Percentiles rank a stretch among this genome's conserved stretches.
Evolutionary conservation across 2,797 vertebrate genomes (phyloP).

Genomic region (Argya squamiceps): DNA sequence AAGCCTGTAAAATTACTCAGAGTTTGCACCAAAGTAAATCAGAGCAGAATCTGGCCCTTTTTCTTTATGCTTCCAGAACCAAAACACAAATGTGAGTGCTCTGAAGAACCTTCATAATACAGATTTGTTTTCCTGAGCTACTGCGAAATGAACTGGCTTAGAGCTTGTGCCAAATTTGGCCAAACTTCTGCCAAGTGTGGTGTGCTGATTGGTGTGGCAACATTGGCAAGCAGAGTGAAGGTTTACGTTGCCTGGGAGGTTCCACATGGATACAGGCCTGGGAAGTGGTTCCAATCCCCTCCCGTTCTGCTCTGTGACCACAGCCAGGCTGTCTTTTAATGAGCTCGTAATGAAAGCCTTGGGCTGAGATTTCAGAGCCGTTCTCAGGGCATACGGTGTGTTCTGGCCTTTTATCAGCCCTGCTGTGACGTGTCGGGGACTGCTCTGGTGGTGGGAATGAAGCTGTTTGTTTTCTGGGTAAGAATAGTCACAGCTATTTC

Average conservation of each 20-base stretch:
- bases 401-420: background rate
- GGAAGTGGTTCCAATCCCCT: background rate
- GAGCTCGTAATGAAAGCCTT: background rate
- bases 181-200: slow-evolving; percentile 30
- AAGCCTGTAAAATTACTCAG: background rate
- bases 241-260: background rate
- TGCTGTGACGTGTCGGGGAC: background rate
- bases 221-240: background rate
- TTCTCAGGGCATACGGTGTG: background rate
- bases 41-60: background rate
- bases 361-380: slow-evolving; percentile 8
- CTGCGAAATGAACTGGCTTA: background rate
- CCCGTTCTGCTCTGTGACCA: background rate
- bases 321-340: background rate
- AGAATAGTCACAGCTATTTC: slow-evolving; percentile 60
- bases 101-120: background rate
- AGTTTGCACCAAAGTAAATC: background rate
- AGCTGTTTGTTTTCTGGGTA: slow-evolving; percentile 42
- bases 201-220: slow-evolving; percentile 34
- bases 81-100: background rate
- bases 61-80: background rate
- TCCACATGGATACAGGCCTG: background rate
- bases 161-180: slow-evolving; percentile 14
- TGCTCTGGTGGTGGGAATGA: background rate
- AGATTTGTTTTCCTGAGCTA: slow-evolving; percentile 52